These are phyloP conservation scores for Avahi laniger DNA, from an alignment of 2,797 vertebrate genomes.

Conservation along the genomic window DNA sequence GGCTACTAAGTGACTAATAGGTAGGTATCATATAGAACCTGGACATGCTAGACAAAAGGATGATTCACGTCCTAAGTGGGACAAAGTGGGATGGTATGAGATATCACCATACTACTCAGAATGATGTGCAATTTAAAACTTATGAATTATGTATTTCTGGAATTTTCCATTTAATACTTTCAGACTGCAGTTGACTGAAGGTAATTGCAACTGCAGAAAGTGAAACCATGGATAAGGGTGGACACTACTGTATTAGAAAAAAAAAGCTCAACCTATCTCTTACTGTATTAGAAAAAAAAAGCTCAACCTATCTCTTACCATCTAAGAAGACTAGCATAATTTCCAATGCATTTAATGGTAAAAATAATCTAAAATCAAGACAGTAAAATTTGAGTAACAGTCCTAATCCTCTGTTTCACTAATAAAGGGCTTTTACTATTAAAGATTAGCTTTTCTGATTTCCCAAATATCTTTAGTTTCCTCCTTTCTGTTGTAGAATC, in stretches of 20 bases:
- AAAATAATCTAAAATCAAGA: conserved; percentile 40
- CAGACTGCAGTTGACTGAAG: background rate
- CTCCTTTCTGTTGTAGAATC: background rate
- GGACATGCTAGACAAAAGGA: background rate
- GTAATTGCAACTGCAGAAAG: background rate
- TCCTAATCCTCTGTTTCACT: background rate
- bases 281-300: background rate
- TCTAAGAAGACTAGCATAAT: background rate
- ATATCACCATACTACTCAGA: background rate
- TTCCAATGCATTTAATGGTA: background rate
- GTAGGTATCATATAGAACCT: background rate
- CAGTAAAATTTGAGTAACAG: conserved; percentile 2
- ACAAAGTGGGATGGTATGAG: background rate
- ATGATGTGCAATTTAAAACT: background rate
- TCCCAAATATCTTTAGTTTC: background rate
- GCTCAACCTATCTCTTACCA: background rate
- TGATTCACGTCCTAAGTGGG: background rate
- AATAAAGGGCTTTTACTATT: background rate
- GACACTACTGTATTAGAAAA: background rate
- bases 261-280: background rate
- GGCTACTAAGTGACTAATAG: background rate
- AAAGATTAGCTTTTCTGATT: conserved; percentile 29
- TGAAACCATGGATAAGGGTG: background rate
- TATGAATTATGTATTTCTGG: background rate
- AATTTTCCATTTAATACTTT: background rate